phyloP scores from a whole-genome alignment of 2,113 vertebrate genomes.

The Vulpes vulpes region DNA sequence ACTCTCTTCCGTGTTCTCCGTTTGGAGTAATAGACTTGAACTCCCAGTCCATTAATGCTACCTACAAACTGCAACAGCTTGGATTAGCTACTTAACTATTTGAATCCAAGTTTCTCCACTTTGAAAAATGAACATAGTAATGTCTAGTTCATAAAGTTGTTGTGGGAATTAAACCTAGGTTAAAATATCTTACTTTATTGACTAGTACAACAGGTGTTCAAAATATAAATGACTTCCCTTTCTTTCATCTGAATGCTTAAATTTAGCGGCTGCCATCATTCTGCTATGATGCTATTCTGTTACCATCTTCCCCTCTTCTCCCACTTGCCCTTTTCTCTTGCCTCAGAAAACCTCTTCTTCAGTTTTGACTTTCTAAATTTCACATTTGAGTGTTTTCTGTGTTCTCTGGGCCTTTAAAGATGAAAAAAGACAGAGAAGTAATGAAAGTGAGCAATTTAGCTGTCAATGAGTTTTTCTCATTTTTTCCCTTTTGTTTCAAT shows the following conservation, averaged over 20 bases:
- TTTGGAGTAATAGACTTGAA: background rate
- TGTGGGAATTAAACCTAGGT: background rate
- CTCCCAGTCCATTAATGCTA: background rate
- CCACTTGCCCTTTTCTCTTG: background rate
- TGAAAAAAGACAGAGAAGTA: background rate
- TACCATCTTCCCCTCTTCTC: background rate
- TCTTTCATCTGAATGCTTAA: background rate
- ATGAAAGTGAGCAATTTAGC: background rate
- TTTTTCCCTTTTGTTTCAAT: constrained; percentile 47
- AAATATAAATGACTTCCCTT: background rate
- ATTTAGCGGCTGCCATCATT: background rate
- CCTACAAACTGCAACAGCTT: background rate
- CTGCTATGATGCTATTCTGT: background rate
- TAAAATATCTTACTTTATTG: background rate
- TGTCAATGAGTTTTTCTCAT: background rate
- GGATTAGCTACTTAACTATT: background rate
- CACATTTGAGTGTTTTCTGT: background rate
- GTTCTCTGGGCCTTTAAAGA: background rate
- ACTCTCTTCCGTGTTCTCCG: background rate
- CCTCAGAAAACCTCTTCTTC: background rate
- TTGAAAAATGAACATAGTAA: background rate
- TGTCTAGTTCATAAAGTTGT: background rate
- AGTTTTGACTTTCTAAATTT: constrained; percentile 5
- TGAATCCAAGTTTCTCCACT: background rate
- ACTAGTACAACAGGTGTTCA: background rate